Percentiles rank a stretch among this genome's conserved stretches.
Evolutionary conservation across 2,797 vertebrate species (phyloP).

Genomic region (Fistularia commersonii): DNA sequence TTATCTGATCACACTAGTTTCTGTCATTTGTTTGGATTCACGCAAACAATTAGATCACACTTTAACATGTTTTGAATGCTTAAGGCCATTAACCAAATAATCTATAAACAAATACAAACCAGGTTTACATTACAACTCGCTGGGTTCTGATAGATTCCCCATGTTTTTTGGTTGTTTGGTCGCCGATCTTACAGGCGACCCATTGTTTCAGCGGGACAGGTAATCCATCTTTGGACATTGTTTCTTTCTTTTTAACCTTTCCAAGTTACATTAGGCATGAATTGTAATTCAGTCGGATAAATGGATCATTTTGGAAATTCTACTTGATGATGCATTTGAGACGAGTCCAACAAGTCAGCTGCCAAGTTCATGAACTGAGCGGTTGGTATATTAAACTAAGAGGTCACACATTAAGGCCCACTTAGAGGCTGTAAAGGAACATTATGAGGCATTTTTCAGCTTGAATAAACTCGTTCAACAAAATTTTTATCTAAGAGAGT

Average conservation of each 20-base stretch:
- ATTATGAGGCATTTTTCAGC: too few species aligned
- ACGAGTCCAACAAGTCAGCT: conserved; percentile 6
- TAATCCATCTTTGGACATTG: conserved; percentile 7
- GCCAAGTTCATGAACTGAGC: conserved; percentile 12
- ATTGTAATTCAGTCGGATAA: conserved; percentile 2
- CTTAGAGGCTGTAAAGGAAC: not conserved
- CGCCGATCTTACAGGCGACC: not conserved
- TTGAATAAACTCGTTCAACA: too few species aligned
- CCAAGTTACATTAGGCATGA: conserved; percentile 1
- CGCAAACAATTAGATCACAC: conserved; percentile 13
- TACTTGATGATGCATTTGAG: conserved; percentile 9
- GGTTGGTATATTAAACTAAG: conserved; percentile 10
- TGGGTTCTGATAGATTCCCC: conserved; percentile 5
- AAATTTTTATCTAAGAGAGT: not conserved
- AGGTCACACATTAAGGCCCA: not conserved
- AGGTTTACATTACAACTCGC: conserved; percentile 13
- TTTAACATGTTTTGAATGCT: conserved; percentile 19
- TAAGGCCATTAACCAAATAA: conserved; percentile 13
- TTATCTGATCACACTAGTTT: conserved; percentile 17
- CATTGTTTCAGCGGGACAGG: not conserved
- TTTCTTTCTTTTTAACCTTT: not conserved
- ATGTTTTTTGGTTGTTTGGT: not conserved
- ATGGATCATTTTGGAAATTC: conserved; percentile 2
- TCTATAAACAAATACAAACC: conserved; percentile 16
- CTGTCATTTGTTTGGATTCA: conserved; percentile 29